Evolutionary conservation across 1,140 invertebrate species (phyloP).

Genomic region (Pseudoatta argentina): DNA sequence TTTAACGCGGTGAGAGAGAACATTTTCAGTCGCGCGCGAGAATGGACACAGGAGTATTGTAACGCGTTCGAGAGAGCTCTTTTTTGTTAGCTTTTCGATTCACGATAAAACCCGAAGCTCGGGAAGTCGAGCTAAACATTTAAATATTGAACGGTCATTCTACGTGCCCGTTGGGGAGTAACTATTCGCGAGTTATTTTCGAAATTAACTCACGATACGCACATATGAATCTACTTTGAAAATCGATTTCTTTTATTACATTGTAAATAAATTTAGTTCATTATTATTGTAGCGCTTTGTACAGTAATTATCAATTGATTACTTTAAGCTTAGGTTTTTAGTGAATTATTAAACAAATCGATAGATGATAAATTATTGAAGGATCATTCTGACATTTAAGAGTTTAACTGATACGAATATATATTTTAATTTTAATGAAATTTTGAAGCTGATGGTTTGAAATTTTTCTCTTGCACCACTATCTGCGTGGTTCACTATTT

Average conservation of each 20-base stretch:
- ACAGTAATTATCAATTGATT: background rate
- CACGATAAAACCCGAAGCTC: constrained; percentile 48
- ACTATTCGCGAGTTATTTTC: constrained; percentile 50
- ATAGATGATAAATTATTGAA: background rate
- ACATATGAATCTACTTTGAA: background rate
- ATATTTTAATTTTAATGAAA: constrained; percentile 11
- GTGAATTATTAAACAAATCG: background rate
- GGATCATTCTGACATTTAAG: background rate
- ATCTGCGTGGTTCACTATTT: background rate
- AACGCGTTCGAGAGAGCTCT: constrained; percentile 33
- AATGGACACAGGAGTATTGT: constrained; percentile 45
- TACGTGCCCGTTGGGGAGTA: constrained; percentile 1
- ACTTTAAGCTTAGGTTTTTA: background rate
- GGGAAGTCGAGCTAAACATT: constrained; percentile 56
- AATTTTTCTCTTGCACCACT: background rate
- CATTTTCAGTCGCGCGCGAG: constrained; percentile 43
- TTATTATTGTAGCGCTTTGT: background rate
- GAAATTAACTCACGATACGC: constrained; percentile 38
- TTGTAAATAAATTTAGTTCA: constrained; percentile 13
- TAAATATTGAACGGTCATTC: constrained; percentile 60
- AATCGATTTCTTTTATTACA: background rate
- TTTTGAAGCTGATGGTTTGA: background rate
- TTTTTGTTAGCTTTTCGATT: constrained; percentile 56
- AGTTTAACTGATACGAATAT: background rate
- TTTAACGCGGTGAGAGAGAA: constrained; percentile 21